Conservation (phyloP, 2,888 invertebrate genomes). For the Boloria euphrosyne region DNA sequence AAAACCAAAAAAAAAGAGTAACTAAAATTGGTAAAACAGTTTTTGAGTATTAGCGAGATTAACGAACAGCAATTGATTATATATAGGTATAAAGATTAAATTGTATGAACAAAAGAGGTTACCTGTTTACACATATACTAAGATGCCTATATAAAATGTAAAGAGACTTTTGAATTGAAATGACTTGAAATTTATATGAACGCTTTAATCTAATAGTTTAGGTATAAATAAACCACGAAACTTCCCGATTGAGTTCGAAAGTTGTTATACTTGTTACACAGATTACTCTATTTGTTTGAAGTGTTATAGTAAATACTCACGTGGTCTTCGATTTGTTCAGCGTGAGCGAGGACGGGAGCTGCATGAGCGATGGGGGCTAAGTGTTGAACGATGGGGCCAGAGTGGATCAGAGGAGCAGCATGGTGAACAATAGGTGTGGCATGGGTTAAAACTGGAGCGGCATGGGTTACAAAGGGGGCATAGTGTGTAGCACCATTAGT, state of each 20-base stretch:
- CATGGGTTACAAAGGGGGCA: conserved; percentile 50
- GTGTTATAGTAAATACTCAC: conserved; percentile 38
- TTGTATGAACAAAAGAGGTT: too few relatives aligned
- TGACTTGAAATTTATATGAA: conserved; percentile 37
- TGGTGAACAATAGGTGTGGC: conserved; percentile 49
- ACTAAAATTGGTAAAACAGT: too few relatives aligned
- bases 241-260: conserved; percentile 37
- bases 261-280: conserved; percentile 24
- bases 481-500: conserved; percentile 54
- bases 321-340: conserved; percentile 51
- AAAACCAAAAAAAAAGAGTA: too few relatives aligned
- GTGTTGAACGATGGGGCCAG: conserved; percentile 50
- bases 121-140: too few relatives aligned
- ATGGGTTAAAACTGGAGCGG: conserved; percentile 44
- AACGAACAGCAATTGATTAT: neutral
- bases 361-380: conserved; percentile 49
- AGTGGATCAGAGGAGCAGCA: conserved; percentile 51
- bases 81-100: neutral
- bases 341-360: conserved; percentile 49
- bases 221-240: conserved; percentile 38
- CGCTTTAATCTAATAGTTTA: conserved; percentile 37
- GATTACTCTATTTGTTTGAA: conserved; percentile 14
- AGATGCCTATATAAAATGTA: conserved; percentile 33
- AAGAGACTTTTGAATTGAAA: too few relatives aligned
- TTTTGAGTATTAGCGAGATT: too few relatives aligned